Percentiles rank a stretch among this genome's conserved stretches.
Evolutionary conservation across 2,113 vertebrate genomes (phyloP).

Genomic region (Bufo bufo): DNA sequence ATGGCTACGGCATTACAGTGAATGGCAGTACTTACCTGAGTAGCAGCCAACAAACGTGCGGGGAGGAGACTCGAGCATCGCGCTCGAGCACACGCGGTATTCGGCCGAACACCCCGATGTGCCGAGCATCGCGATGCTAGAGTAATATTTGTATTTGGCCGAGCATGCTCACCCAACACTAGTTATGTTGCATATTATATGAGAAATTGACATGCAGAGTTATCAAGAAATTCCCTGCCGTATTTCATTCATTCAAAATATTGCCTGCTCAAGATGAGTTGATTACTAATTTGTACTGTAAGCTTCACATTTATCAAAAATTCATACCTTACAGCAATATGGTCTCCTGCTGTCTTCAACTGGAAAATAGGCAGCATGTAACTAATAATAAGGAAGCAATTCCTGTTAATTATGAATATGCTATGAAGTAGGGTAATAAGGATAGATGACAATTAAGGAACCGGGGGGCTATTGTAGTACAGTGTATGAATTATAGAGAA

Average conservation of each 20-base stretch:
- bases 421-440: neutral
- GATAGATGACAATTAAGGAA: slow-evolving; percentile 18
- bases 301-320: slow-evolving; percentile 45
- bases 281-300: slow-evolving; percentile 16
- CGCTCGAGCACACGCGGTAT: too few species aligned
- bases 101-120: too few species aligned
- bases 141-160: too few species aligned
- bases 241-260: neutral
- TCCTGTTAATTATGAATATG: neutral
- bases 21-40: too few species aligned
- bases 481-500: neutral
- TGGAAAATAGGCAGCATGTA: neutral
- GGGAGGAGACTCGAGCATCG: too few species aligned
- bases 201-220: neutral
- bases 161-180: too few species aligned
- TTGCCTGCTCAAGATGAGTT: neutral
- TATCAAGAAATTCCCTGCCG: neutral
- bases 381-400: neutral
- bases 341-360: slow-evolving; percentile 1
- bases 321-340: slow-evolving; percentile 13
- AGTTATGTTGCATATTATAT: neutral
- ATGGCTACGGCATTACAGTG: too few species aligned
- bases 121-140: too few species aligned
- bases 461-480: slow-evolving; percentile 12
- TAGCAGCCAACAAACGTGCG: too few species aligned